Conservation (phyloP, 2,113 vertebrate genomes). For the Athene cunicularia region DNA sequence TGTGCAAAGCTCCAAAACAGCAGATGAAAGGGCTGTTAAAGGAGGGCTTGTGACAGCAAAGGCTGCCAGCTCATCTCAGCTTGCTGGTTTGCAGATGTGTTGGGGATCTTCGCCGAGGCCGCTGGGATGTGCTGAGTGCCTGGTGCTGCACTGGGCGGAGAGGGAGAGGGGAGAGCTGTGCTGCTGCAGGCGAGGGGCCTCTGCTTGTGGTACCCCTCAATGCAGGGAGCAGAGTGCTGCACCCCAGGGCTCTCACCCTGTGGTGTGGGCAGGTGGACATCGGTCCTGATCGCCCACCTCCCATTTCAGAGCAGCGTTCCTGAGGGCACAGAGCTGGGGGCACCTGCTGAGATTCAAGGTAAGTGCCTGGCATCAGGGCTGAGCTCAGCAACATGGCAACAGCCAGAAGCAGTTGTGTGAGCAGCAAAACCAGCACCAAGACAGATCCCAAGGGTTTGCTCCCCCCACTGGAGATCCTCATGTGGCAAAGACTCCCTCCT, state of each 20-base stretch:
- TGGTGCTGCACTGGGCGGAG: not conserved
- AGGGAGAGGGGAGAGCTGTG: not conserved
- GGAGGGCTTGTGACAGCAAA: not conserved
- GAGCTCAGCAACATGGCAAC: not conserved
- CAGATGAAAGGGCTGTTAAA: not conserved
- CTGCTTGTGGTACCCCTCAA: fast-evolving
- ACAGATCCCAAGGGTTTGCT: fast-evolving
- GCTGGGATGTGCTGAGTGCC: not conserved
- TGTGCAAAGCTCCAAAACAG: not conserved
- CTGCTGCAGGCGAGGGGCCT: not conserved
- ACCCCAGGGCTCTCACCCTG: fast-evolving
- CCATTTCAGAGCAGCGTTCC: fast-evolving
- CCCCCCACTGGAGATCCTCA: not conserved
- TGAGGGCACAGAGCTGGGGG: not conserved
- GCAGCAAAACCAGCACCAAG: not conserved
- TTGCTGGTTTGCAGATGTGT: not conserved
- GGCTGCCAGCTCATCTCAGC: not conserved
- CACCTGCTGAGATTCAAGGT: not conserved
- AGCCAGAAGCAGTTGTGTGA: not conserved
- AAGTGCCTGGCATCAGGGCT: not conserved
- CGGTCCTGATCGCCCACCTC: not conserved
- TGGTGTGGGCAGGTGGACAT: fast-evolving
- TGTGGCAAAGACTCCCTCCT: not conserved
- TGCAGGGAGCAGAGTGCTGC: not conserved
- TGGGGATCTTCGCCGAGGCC: not conserved